A percentile compares a stretch with the other conserved stretches of the same genome.
phyloP scores from a whole-genome alignment of 2,888 invertebrate genomes.

The Yponomeuta plumbellus region DNA sequence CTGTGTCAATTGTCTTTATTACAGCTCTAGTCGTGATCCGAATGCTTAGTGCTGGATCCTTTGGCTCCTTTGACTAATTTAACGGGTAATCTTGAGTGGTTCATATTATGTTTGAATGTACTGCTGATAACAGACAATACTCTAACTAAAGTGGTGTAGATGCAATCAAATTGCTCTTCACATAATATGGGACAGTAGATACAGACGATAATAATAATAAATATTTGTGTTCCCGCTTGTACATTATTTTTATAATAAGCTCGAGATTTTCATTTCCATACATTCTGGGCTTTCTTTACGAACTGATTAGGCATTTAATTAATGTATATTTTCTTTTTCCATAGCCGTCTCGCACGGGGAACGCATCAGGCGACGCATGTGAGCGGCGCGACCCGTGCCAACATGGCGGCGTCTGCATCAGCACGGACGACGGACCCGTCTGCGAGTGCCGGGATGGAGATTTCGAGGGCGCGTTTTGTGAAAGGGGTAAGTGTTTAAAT shows the following conservation, averaged over 20 bases:
- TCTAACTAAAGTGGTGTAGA: too few relatives aligned
- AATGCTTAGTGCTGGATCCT: background rate
- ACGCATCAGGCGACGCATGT: conserved; percentile 89
- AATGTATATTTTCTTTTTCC: conserved; percentile 15
- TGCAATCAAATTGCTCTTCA: too few relatives aligned
- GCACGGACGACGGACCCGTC: conserved; percentile 94
- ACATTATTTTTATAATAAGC: too few relatives aligned
- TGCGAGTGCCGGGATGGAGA: conserved; percentile 97
- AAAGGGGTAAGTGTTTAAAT: conserved; percentile 83
- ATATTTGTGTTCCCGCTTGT: too few relatives aligned
- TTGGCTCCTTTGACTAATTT: background rate
- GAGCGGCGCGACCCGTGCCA: conserved; percentile 94
- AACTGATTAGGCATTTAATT: too few relatives aligned
- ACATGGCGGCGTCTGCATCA: conserved; percentile 96
- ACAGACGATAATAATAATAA: too few relatives aligned
- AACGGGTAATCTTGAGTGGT: background rate
- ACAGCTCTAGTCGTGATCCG: background rate
- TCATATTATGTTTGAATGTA: background rate
- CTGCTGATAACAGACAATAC: too few relatives aligned
- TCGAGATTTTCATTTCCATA: too few relatives aligned
- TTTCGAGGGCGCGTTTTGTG: conserved; percentile 95
- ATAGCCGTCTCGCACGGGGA: conserved; percentile 78
- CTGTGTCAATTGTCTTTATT: background rate
- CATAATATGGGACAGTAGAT: too few relatives aligned
- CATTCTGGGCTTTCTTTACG: too few relatives aligned